These are phyloP conservation scores for Aphis craccivora DNA, from an alignment of 1,140 invertebrate species.

Conservation along the genomic window DNA sequence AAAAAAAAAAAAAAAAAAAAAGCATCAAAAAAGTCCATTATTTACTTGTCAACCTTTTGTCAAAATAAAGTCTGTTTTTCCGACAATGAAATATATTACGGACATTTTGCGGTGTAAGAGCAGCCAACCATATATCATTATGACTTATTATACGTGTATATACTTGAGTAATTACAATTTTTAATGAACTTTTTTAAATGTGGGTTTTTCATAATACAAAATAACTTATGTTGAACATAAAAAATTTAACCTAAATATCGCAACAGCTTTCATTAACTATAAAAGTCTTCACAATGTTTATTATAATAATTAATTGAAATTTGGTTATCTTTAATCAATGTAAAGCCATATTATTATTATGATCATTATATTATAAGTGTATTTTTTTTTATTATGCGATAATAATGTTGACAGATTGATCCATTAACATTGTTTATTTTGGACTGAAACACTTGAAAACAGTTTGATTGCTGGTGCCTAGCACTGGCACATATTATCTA, in stretches of 20 bases:
- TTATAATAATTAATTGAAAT: neutral
- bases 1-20: slow-evolving; percentile 5
- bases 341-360: no score
- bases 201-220: neutral
- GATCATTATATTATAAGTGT: no score
- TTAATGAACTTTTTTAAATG: neutral
- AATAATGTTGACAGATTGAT: neutral
- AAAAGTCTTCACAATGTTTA: neutral
- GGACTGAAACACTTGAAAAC: neutral
- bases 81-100: neutral
- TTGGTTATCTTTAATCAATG: neutral
- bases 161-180: neutral
- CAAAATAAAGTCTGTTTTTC: neutral
- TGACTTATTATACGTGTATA: neutral
- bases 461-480: neutral
- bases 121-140: neutral
- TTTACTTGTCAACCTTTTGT: slow-evolving; percentile 15
- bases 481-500: neutral
- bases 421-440: neutral
- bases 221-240: neutral
- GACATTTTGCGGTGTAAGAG: slow-evolving; percentile 1
- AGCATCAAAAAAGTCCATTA: neutral
- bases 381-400: neutral
- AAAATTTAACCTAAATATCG: neutral
- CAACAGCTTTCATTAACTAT: neutral